phyloP scores from a whole-genome alignment of 2,888 invertebrate genomes.

The Argyra leucocephala region DNA sequence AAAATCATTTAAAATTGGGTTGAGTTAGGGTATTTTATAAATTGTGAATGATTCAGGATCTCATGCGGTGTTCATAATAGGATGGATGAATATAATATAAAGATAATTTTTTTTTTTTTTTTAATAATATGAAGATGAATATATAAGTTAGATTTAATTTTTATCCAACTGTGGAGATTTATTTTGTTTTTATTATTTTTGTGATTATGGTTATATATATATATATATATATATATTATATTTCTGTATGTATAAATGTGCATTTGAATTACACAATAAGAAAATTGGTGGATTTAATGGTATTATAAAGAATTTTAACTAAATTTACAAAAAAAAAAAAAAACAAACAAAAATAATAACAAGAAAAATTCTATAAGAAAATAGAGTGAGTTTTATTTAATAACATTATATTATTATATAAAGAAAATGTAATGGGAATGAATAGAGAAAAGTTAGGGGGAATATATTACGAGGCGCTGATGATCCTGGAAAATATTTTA shows the following conservation, averaged over 20 bases:
- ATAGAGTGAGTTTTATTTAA: not conserved
- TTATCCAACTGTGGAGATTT: no score
- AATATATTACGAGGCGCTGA: not conserved
- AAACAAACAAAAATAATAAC: not conserved
- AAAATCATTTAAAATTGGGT: no score
- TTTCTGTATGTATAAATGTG: not conserved
- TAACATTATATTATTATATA: not conserved
- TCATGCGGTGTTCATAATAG: no score
- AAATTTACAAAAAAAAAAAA: not conserved
- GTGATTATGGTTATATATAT: not conserved
- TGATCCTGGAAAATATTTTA: not conserved
- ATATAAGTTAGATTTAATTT: no score
- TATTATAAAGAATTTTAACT: not conserved
- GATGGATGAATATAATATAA: no score
- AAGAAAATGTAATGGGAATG: not conserved
- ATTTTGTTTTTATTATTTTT: no score
- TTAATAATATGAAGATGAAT: no score
- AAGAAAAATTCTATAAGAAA: not conserved
- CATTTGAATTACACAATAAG: not conserved
- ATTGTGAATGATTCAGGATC: no score
- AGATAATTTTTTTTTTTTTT: no score
- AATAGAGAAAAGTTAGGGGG: not conserved
- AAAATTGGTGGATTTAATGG: not conserved
- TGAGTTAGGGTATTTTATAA: no score
- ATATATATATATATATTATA: not conserved